Evolutionary conservation across 2,797 vertebrate species (phyloP), one percentile per base, ranked within the genome.

Genomic region (Etheostoma nigrum): DNA sequence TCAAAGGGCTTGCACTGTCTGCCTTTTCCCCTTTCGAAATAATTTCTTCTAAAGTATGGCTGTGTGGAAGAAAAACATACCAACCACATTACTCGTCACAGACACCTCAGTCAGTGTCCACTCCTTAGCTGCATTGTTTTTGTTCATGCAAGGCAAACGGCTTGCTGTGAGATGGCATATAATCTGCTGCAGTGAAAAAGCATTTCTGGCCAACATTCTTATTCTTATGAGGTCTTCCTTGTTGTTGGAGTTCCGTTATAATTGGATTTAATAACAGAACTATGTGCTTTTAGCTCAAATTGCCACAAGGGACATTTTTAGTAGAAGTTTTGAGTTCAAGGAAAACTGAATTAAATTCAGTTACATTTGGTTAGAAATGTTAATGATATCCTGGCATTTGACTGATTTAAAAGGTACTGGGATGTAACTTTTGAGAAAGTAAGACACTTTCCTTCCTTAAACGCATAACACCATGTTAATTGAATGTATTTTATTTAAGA

Each of bases 201-300:
- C 61, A 55, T 60, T 30, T 79, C 85, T 85, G 78, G 78, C 78
- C 69, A 74, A 57, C 42, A 74, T 75, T 85, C 75, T 61, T 76
- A 63, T 70, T 76, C 55, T 57, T 51, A 4, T 62, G 67, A 76
- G 76, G 52, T 58, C 51, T 47, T 42, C 51, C 27, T 67, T 81
- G 66, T 81, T 67, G 47, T 83, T 40, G 60, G 51, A 66, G 67
- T 45, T 81, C 25, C 78, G 1, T 65, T 74, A 14, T 83, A 89
- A 86, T 84, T 87, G 30, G 66, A 84, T 92, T 87, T 89, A 89
- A 89, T 92, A 89, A 87, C 76, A 72, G 13, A 89, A 72, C 27
- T 87, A 88, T 90, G 74, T 74, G 76, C 49, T 82, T 85, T 83
- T 48, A 74, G 65, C 63, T 82, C 61, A 81, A 57, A 68, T 66